Evolutionary conservation across 2,797 vertebrate genomes (phyloP).

Genomic region (Cheirogaleus major): DNA sequence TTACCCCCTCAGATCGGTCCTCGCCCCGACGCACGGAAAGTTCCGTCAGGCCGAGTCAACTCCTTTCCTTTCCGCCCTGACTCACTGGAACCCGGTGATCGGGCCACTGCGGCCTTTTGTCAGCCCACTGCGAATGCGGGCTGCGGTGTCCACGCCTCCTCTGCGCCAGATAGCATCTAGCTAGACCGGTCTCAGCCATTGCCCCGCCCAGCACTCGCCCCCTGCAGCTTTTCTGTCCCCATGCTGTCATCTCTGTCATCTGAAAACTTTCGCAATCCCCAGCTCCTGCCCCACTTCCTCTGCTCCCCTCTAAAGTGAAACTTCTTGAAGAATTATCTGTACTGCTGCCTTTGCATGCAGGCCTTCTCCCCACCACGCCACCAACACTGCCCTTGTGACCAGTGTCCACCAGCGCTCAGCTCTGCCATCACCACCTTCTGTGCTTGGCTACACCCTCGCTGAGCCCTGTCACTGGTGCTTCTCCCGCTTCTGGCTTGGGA

Average conservation of each 20-base stretch:
- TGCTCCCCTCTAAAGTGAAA: neutral
- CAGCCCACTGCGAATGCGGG: too few relatives aligned
- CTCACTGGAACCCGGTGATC: rapidly evolving
- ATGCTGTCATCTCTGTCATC: neutral
- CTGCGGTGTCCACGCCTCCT: neutral
- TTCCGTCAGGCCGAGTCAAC: neutral
- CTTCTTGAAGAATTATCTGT: neutral
- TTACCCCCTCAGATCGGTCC: rapidly evolving
- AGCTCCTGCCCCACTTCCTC: neutral
- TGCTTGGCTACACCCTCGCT: neutral
- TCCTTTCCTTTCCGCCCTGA: neutral
- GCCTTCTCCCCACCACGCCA: neutral
- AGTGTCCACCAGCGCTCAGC: rapidly evolving
- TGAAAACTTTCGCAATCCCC: neutral
- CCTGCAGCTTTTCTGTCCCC: neutral
- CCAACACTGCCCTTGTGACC: neutral
- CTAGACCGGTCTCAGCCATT: neutral
- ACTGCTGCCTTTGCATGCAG: neutral
- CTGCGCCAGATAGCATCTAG: neutral
- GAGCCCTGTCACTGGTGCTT: neutral
- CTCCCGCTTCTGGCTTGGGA: neutral
- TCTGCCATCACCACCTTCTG: neutral
- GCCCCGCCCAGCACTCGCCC: neutral
- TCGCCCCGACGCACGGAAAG: neutral
- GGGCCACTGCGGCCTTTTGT: neutral